These are phyloP conservation scores for Megaustenia siamemsis DNA, from an alignment of 2,888 invertebrate species.

Conservation along the genomic window DNA sequence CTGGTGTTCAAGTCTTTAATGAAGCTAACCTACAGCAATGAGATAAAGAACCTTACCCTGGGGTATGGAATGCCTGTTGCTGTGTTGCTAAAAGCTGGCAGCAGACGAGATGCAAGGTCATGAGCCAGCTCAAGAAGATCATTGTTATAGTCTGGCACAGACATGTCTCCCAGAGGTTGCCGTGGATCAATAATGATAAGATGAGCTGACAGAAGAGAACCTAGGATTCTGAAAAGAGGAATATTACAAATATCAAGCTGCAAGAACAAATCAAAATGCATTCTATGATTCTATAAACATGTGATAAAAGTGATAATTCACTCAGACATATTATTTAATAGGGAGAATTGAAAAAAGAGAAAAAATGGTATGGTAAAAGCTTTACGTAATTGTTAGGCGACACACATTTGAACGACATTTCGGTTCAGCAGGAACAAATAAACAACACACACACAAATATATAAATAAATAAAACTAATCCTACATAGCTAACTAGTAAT, in stretches of 20 bases:
- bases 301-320: no score
- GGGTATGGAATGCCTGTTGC: slow-evolving; percentile 83
- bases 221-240: slow-evolving; percentile 81
- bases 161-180: slow-evolving; percentile 82
- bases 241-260: neutral
- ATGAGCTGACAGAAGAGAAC: slow-evolving; percentile 84
- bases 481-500: no score
- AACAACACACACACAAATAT: no score
- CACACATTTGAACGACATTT: no score
- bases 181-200: slow-evolving; percentile 83
- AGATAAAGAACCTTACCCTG: slow-evolving; percentile 68
- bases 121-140: slow-evolving; percentile 84
- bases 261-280: neutral
- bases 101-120: slow-evolving; percentile 83
- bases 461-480: no score
- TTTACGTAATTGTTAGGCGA: no score
- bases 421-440: no score
- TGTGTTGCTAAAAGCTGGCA: slow-evolving; percentile 84
- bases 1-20: no score
- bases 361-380: no score
- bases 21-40: no score
- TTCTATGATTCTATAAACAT: neutral
- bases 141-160: slow-evolving; percentile 82
- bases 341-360: no score
- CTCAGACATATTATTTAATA: no score